Base-by-base conservation (phyloP, 2,888 invertebrate genomes). In the Carcina quercana region DNA sequence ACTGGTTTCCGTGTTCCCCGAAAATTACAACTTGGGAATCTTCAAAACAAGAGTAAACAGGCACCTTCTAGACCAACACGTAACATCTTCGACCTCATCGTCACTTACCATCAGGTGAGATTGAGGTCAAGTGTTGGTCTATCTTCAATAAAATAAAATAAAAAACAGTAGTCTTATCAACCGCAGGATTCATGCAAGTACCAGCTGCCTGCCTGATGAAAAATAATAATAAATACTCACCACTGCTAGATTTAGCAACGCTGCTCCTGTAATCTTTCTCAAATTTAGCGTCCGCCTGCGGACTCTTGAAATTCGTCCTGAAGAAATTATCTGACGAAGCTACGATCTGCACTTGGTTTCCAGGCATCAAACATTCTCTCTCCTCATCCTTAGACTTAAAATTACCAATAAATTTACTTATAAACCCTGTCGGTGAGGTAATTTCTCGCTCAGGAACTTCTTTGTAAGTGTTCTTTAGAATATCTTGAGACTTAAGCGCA, bases 311-410 rank as follows among this genome's bases (percentile, higher is more conserved):
- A 39, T 80, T 80, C 0, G 83, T 84, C 15, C 76, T 55, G 42
- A 85, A 85, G 51, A 75, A 82, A 42, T 85, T 85, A 13, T 84
- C 85, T 0, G 82, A 82, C 0, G 84, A 83, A 0, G 83, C 84
- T 1, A 84, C 79, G 7, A 84, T 73, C 34, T 82, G 82, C 0
- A 59, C 61, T 32, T 62, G 73, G 1, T 51, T 58, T 1, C 52
- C 54, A 0, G 64, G 47, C 2, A 85, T 76, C 7, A 85, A 37
- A 14, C 76, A 73, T 20, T 84, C 83, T 1, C 68, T 50, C 21
- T 85, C 84, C 17, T 83, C 83, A 35, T 79, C 82, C 22, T 75
- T 79, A 28, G 40, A 58, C 41, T 79, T 80, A 36, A 80, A 79
- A 38, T 79, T 83, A 0, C 80, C 82, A 10, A 85, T 82, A 31